Percentiles rank a stretch among this genome's conserved stretches.
Evolutionary conservation across 2,113 vertebrate species (phyloP).

Genomic region (Coreoperca whiteheadi): DNA sequence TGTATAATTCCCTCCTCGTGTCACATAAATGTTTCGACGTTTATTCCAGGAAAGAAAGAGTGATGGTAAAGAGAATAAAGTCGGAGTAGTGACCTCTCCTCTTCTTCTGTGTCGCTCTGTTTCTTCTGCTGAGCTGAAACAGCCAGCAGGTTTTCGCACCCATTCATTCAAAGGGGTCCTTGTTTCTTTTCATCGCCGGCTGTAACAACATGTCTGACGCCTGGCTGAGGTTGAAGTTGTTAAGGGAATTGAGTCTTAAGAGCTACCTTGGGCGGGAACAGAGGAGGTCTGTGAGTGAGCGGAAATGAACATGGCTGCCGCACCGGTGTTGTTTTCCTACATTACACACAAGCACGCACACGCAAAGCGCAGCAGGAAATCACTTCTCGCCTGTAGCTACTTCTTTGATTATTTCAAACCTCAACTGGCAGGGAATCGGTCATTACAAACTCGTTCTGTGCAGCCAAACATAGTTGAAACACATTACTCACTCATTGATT

Average conservation of each 20-base stretch:
- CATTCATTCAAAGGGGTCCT: conserved; percentile 53
- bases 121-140: conserved; percentile 12
- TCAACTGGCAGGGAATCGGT: too few relatives aligned
- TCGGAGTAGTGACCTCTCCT: conserved; percentile 40
- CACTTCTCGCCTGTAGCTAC: neutral
- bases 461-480: neutral
- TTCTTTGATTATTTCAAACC: too few relatives aligned
- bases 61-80: conserved; percentile 68
- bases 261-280: conserved; percentile 59
- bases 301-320: conserved; percentile 18
- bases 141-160: conserved; percentile 11
- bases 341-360: conserved; percentile 4
- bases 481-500: too few relatives aligned
- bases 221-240: conserved; percentile 55
- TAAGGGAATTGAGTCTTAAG: conserved; percentile 48
- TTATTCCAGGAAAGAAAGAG: conserved; percentile 7
- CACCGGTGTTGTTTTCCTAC: neutral
- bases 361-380: conserved; percentile 9
- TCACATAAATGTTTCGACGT: conserved; percentile 30
- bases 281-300: conserved; percentile 54
- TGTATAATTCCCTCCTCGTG: conserved; percentile 50
- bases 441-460: too few relatives aligned
- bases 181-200: conserved; percentile 40
- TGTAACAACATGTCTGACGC: conserved; percentile 54
- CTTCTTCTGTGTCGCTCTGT: conserved; percentile 30